Conservation (phyloP, 1,140 invertebrate genomes). For the Drosophila nasuta region DNA sequence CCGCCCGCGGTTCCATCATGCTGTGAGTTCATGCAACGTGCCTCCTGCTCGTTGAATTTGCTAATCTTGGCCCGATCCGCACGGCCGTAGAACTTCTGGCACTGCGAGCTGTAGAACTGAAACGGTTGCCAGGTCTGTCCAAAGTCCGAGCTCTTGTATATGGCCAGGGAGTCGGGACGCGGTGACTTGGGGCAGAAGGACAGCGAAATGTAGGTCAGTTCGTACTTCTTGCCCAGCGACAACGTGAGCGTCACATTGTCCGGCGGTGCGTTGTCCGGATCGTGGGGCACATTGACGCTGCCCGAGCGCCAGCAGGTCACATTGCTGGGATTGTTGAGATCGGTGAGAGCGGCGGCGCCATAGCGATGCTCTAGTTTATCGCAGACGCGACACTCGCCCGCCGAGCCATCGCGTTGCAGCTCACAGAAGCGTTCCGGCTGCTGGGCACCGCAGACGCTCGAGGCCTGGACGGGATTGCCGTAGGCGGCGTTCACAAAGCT, state of each 20-base stretch:
- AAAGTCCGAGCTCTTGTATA: conserved; percentile 98
- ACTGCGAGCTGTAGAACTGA: conserved; percentile 97
- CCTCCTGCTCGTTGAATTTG: conserved; percentile 97
- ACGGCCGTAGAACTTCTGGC: conserved; percentile 93
- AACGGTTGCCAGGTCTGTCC: conserved; percentile 98
- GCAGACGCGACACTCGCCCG: conserved; percentile 94
- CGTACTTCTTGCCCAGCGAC: conserved; percentile 98
- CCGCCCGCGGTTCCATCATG: conserved; percentile 86
- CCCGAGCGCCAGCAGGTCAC: conserved; percentile 99
- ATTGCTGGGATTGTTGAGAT: conserved; percentile 98
- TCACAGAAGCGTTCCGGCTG: conserved; percentile 91
- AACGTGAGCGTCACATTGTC: conserved; percentile 97
- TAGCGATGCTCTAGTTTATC: conserved; percentile 89
- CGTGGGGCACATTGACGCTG: conserved; percentile 90
- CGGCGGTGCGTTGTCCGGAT: conserved; percentile 89
- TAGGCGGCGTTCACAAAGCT: conserved; percentile 99
- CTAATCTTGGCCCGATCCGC: conserved; percentile 94
- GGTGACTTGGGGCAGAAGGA: conserved; percentile 96
- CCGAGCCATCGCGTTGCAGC: conserved; percentile 85
- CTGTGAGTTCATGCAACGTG: conserved; percentile 95
- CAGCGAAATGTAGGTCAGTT: conserved; percentile 98
- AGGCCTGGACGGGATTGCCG: conserved; percentile 93
- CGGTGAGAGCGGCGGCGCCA: conserved; percentile 92
- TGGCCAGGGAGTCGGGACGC: conserved; percentile 97
- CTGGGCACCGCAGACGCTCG: conserved; percentile 94